phyloP scores from a whole-genome alignment of 2,113 vertebrate genomes.

The Hippolais icterina region DNA sequence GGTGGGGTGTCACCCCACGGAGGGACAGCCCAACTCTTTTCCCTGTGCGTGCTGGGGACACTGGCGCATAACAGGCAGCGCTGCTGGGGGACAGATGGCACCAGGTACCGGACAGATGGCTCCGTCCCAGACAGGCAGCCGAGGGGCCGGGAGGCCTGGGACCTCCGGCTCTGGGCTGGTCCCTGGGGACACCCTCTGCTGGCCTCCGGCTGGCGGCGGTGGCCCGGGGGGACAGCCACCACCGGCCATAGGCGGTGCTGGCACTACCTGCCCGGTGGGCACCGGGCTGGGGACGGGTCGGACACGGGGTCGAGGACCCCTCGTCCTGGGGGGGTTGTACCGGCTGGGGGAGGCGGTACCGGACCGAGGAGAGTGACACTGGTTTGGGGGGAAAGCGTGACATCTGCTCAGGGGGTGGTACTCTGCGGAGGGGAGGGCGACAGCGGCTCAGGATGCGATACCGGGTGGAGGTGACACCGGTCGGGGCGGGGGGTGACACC shows the following conservation, averaged over 20 bases:
- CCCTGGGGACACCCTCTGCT: background rate
- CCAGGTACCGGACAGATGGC: background rate
- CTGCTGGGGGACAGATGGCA: conserved; percentile 22
- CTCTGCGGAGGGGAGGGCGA: background rate
- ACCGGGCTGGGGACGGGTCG: background rate
- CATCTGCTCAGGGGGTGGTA: background rate
- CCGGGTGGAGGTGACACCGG: background rate
- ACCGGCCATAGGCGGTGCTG: background rate
- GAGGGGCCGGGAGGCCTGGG: background rate
- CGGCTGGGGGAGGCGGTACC: background rate
- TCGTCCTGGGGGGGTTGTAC: background rate
- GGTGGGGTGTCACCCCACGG: fast-evolving
- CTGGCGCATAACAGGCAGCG: background rate
- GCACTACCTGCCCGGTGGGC: background rate
- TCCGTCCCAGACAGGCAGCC: background rate
- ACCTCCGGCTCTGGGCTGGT: background rate
- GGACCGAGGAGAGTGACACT: background rate
- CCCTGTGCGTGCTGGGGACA: background rate
- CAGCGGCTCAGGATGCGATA: background rate
- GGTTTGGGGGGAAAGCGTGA: background rate
- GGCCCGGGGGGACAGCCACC: background rate
- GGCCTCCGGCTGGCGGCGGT: background rate
- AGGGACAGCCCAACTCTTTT: background rate
- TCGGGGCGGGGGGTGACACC: background rate
- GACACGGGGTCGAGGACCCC: background rate